phyloP scores from a whole-genome alignment of 92 coral and sea anemone species.

The Anthopleura xanthogrammica region DNA sequence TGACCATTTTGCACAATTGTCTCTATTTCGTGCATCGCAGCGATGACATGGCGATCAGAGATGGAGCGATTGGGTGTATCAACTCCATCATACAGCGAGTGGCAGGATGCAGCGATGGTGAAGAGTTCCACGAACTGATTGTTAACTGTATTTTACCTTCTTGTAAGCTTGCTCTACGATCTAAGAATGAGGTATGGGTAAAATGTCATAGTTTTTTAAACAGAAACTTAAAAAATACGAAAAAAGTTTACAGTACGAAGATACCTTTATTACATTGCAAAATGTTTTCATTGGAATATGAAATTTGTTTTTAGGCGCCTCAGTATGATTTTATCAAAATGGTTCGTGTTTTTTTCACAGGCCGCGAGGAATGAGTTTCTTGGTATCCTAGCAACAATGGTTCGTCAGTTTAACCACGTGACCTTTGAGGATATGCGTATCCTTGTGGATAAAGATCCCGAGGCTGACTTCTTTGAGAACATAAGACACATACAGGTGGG shows the following conservation, averaged over 20 bases:
- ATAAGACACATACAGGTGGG: slow-evolving; percentile 91
- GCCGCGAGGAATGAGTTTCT: slow-evolving; percentile 84
- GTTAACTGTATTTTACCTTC: slow-evolving; percentile 72
- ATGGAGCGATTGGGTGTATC: slow-evolving; percentile 81
- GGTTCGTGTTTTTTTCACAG: slow-evolving; percentile 27
- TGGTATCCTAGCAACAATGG: slow-evolving; percentile 62
- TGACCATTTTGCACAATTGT: slow-evolving; percentile 79
- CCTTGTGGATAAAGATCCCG: slow-evolving; percentile 78
- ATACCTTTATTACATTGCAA: too few species aligned
- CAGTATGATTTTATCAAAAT: neutral
- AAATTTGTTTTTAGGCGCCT: too few species aligned
- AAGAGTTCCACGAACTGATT: slow-evolving; percentile 71
- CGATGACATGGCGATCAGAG: slow-evolving; percentile 83
- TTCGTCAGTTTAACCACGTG: slow-evolving; percentile 70
- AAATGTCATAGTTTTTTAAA: neutral
- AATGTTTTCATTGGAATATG: too few species aligned
- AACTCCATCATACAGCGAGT: slow-evolving; percentile 67
- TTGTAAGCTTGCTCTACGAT: slow-evolving; percentile 67
- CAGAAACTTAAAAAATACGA: too few species aligned
- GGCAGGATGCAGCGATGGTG: slow-evolving; percentile 34
- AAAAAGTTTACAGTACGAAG: too few species aligned
- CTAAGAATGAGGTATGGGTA: slow-evolving; percentile 76
- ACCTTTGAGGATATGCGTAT: slow-evolving; percentile 61
- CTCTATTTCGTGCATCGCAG: slow-evolving; percentile 71
- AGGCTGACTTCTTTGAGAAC: slow-evolving; percentile 97